A percentile compares a stretch with the other conserved stretches of the same genome.
These are phyloP conservation scores for Argya squamiceps DNA, from an alignment of 2,797 vertebrate species.

Conservation along the genomic window DNA sequence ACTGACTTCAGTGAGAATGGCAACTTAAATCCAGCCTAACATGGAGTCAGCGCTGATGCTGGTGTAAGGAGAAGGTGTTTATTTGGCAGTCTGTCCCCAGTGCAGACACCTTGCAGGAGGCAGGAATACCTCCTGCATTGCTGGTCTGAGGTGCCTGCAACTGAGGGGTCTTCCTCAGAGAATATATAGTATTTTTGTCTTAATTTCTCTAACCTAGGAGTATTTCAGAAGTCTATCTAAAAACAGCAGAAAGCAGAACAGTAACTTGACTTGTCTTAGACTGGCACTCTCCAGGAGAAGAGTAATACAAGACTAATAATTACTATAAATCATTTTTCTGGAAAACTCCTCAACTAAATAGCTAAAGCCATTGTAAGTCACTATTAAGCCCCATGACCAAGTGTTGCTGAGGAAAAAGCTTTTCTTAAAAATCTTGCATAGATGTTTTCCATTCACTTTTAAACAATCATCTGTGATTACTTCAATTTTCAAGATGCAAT, in stretches of 20 bases:
- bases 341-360: background rate
- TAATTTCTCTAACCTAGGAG: background rate
- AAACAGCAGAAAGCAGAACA: background rate
- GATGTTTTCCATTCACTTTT: background rate
- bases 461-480: background rate
- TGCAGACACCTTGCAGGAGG: background rate
- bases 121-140: background rate
- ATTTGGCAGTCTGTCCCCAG: background rate
- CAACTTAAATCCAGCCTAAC: background rate
- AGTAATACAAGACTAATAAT: background rate
- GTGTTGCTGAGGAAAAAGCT: background rate
- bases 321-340: background rate
- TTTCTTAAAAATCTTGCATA: background rate
- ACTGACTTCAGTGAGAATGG: background rate
- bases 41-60: fast-evolving
- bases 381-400: background rate
- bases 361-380: background rate
- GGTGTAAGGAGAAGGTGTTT: background rate
- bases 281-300: background rate
- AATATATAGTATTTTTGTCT: background rate
- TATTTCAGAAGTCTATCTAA: background rate
- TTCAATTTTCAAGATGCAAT: background rate
- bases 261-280: background rate
- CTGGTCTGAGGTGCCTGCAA: background rate
- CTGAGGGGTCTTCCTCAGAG: background rate